A percentile compares a stretch with the other conserved stretches of the same genome.
Evolutionary conservation across 2,888 invertebrate genomes (phyloP).

Genomic region (Netelia melanura): DNA sequence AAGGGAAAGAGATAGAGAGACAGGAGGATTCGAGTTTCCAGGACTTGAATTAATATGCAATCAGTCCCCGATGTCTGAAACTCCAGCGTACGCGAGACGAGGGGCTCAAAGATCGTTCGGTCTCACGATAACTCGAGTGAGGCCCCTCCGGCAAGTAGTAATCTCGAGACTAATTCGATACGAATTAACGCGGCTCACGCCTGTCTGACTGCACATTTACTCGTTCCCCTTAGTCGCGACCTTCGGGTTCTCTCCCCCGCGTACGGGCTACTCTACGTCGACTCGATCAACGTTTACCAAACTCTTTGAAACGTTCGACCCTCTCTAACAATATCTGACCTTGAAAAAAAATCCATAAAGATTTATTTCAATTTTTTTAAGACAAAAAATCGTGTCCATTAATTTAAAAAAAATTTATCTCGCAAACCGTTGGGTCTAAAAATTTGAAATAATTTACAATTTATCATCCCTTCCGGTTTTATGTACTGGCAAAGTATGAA

Average conservation of each 20-base stretch:
- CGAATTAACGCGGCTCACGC: slow-evolving; percentile 75
- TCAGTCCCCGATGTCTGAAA: slow-evolving; percentile 55
- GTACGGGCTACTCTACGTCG: slow-evolving; percentile 7
- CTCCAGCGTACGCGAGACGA: neutral
- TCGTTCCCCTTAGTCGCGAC: slow-evolving; percentile 41
- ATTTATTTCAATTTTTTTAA: no score
- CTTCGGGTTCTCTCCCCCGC: slow-evolving; percentile 45
- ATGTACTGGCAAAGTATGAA: no score
- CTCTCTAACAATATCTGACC: no score
- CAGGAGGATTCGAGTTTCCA: slow-evolving; percentile 12
- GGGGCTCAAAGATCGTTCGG: slow-evolving; percentile 52
- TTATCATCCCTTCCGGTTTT: no score
- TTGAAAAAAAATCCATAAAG: no score
- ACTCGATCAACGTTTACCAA: no score
- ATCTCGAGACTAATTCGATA: slow-evolving; percentile 78
- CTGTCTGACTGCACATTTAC: slow-evolving; percentile 52
- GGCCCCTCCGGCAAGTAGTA: slow-evolving; percentile 67
- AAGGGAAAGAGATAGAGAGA: slow-evolving; percentile 1
- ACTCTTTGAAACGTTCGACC: no score
- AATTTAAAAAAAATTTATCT: no score
- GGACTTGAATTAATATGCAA: slow-evolving; percentile 64
- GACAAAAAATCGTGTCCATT: no score
- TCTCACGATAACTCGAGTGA: slow-evolving; percentile 27
- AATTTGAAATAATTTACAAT: no score
- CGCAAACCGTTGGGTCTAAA: no score